Conservation (phyloP, 30 jellyfish, hydroid and myxozoan species). For the Sanderia malayensis region DNA sequence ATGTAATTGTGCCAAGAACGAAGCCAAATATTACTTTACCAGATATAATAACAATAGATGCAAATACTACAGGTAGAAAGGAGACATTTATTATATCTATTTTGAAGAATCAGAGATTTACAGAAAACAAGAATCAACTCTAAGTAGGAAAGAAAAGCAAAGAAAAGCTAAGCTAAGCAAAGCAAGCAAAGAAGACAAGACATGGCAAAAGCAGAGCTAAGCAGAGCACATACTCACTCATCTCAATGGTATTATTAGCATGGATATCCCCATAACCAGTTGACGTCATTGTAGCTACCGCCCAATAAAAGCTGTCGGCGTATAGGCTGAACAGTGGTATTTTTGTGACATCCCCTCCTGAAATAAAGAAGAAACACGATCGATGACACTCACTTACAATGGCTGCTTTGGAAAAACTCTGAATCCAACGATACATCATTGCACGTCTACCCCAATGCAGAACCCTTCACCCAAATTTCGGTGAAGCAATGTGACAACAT, state of each 20-base stretch:
- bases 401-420: too few species aligned
- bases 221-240: slow-evolving; percentile 40
- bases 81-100: too few species aligned
- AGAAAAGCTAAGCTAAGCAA: background rate
- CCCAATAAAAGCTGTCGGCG: slow-evolving; percentile 80
- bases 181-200: background rate
- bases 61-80: slow-evolving; percentile 22
- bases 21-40: slow-evolving; percentile 74
- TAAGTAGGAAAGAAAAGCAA: too few species aligned
- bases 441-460: too few species aligned
- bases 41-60: slow-evolving; percentile 32
- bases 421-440: too few species aligned
- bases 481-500: too few species aligned
- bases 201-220: too few species aligned
- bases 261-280: slow-evolving; percentile 94
- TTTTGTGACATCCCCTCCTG: background rate
- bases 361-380: too few species aligned
- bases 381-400: too few species aligned
- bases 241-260: slow-evolving; percentile 66
- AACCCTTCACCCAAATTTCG: too few species aligned
- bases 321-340: slow-evolving; percentile 26
- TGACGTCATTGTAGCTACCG: slow-evolving; percentile 92
- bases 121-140: too few species aligned
- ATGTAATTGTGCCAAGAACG: slow-evolving; percentile 76
- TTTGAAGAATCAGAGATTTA: too few species aligned